A percentile compares a stretch with the other conserved stretches of the same genome.
Conservation (phyloP, 2,888 invertebrate species). For the Drosophila affinis region DNA sequence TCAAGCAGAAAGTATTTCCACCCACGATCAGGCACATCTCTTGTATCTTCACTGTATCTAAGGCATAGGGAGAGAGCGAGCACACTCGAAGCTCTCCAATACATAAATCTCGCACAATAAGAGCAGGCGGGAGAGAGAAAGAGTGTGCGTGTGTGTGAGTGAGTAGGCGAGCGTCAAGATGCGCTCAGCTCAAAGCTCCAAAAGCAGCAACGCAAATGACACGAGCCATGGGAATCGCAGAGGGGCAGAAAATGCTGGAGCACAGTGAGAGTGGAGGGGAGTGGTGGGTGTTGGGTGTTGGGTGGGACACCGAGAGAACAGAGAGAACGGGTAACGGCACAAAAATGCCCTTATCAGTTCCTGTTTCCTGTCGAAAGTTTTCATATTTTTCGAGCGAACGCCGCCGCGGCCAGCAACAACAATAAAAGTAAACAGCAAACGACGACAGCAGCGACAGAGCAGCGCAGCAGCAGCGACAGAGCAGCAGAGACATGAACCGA, state of each 20-base stretch:
- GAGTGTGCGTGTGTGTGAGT: not conserved
- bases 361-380: slow-evolving; percentile 84
- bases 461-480: slow-evolving; percentile 14
- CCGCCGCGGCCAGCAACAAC: slow-evolving; percentile 58
- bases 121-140: slow-evolving; percentile 25
- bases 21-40: too few relatives aligned
- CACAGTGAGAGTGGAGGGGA: not conserved
- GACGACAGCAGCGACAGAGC: slow-evolving; percentile 12
- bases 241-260: not conserved
- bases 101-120: slow-evolving; percentile 73
- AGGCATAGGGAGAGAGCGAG: not conserved
- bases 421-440: slow-evolving; percentile 66
- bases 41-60: slow-evolving; percentile 10
- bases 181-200: slow-evolving; percentile 44
- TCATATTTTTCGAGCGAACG: slow-evolving; percentile 77
- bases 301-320: slow-evolving; percentile 35
- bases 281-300: not conserved
- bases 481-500: slow-evolving; percentile 4
- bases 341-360: slow-evolving; percentile 83
- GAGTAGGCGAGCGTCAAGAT: slow-evolving; percentile 24
- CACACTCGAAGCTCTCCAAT: slow-evolving; percentile 20
- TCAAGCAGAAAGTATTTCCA: not conserved
- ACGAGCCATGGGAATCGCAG: slow-evolving; percentile 34
- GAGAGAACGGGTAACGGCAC: slow-evolving; percentile 58
- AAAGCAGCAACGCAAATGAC: slow-evolving; percentile 57